Conservation (phyloP, 2,113 vertebrate genomes). For the Pomatorhinus ruficollis region DNA sequence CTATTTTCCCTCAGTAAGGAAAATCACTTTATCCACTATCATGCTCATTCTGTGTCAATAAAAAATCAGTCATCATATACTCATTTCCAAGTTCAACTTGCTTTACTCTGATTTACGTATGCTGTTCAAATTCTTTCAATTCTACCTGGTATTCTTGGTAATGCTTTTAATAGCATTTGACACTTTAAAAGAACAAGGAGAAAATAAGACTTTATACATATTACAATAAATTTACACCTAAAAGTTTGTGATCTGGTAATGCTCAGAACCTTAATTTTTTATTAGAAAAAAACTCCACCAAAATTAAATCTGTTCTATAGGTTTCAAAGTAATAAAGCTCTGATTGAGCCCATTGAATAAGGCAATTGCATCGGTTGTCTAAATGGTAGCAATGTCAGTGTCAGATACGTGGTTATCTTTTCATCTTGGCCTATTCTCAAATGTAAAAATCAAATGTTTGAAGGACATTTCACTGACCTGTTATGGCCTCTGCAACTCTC, state of each 20-base stretch:
- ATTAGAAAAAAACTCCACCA: background rate
- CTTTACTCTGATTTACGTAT: slow-evolving; percentile 75
- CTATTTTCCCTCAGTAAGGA: slow-evolving; percentile 76
- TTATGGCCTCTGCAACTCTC: slow-evolving; percentile 87
- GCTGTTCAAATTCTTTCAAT: slow-evolving; percentile 65
- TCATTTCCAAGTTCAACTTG: slow-evolving; percentile 73
- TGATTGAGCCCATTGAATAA: slow-evolving; percentile 75
- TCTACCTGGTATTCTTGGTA: slow-evolving; percentile 60
- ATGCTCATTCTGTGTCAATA: slow-evolving; percentile 74
- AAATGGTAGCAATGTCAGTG: slow-evolving; percentile 84
- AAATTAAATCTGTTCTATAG: slow-evolving; percentile 47
- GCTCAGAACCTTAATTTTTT: slow-evolving; percentile 37
- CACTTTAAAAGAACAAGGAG: background rate
- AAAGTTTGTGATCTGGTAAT: background rate
- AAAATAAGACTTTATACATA: background rate
- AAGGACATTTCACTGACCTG: slow-evolving; percentile 98
- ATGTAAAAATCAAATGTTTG: slow-evolving; percentile 97
- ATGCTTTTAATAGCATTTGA: slow-evolving; percentile 36
- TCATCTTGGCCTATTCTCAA: slow-evolving; percentile 84
- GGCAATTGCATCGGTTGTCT: slow-evolving; percentile 83
- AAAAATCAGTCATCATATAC: slow-evolving; percentile 77
- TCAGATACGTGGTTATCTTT: slow-evolving; percentile 90
- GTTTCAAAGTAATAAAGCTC: slow-evolving; percentile 72
- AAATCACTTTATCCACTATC: slow-evolving; percentile 75
- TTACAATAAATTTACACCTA: slow-evolving; percentile 1